phyloP scores from a whole-genome alignment of 1,140 invertebrate species.

The Zaprionus lachaisei region DNA sequence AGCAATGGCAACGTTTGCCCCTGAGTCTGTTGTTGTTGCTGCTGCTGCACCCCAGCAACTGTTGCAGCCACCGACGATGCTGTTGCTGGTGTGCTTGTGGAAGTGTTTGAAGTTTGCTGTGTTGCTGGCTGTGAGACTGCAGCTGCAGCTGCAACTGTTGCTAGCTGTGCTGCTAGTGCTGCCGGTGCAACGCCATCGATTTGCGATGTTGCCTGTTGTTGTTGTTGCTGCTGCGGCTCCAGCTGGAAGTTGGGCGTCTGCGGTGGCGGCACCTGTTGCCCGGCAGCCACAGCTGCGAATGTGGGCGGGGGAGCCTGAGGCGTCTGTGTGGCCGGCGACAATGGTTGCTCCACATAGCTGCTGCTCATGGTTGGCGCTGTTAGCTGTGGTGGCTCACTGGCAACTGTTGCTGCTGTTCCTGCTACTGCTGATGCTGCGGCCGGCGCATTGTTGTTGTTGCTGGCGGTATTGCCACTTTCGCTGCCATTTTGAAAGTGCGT shows the following conservation, averaged over 20 bases:
- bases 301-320: slow-evolving; percentile 53
- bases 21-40: slow-evolving; percentile 43
- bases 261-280: slow-evolving; percentile 37
- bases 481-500: slow-evolving; percentile 82
- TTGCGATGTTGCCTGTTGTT: slow-evolving; percentile 66
- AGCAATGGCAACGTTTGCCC: slow-evolving; percentile 78
- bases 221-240: slow-evolving; percentile 62
- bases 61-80: slow-evolving; percentile 17
- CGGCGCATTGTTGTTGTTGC: slow-evolving; percentile 46
- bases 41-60: slow-evolving; percentile 20
- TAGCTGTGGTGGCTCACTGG: slow-evolving; percentile 40
- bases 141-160: slow-evolving; percentile 39
- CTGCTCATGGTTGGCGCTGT: slow-evolving; percentile 39
- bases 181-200: slow-evolving; percentile 64
- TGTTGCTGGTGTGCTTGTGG: slow-evolving; percentile 46
- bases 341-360: slow-evolving; percentile 61
- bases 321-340: slow-evolving; percentile 57
- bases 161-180: slow-evolving; percentile 22
- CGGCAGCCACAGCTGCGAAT: slow-evolving; percentile 66
- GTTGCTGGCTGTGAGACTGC: slow-evolving; percentile 22
- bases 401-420: slow-evolving; percentile 36
- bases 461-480: slow-evolving; percentile 9
- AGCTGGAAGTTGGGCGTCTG: slow-evolving; percentile 47
- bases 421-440: slow-evolving; percentile 16
- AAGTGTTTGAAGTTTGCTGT: slow-evolving; percentile 58